Evolutionary conservation across 2,113 vertebrate species (phyloP), one percentile per base, ranked within the genome.

Genomic region (Ceyx margarethae): DNA sequence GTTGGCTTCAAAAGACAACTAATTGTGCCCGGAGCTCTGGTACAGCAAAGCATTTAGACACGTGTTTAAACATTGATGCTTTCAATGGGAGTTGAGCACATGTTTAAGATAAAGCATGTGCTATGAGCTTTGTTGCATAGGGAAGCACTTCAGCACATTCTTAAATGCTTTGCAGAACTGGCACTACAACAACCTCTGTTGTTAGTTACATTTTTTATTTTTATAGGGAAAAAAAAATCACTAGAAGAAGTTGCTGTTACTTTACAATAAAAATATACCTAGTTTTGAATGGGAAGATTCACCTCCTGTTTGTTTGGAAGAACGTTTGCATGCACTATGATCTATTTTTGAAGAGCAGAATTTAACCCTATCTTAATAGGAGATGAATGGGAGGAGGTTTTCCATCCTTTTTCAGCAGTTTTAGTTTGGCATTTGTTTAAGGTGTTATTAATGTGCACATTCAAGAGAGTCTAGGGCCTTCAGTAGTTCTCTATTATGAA

Each of bases 91-190:
- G 48, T 66, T 82, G 82, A 94, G 87, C 90, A 93, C 79, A 91
- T 89, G 76, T 72, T 92, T 94, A 93, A 93, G 85, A 96, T 95
- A 94, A 95, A 95, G 78, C 91, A 91, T 85, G 94, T 95, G 80
- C 76, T 85, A 45, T 58, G 61, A 82, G 50, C 74, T 91, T 94
- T 93, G 83, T 62, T 95, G 86, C 64, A 87, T 71, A 87, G 85
- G 68, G 31, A 96, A 90, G 85, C 82, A 87, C 91, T 94, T 94
- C 91, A 92, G 75, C 85, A 89, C 75, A 84, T 87, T 95, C 83
- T 95, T 94, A 95, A 95, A 90, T 93, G 92, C 84, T 89, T 92
- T 96, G 83, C 91, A 93, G 90, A 92, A 65, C 64, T 90, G 68
- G 89, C 68, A 80, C 54, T 84, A 58, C 87, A 86, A 88, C 89